These are phyloP conservation scores for Drymonia ruficornis DNA, from an alignment of 2,888 invertebrate genomes.

Conservation along the genomic window DNA sequence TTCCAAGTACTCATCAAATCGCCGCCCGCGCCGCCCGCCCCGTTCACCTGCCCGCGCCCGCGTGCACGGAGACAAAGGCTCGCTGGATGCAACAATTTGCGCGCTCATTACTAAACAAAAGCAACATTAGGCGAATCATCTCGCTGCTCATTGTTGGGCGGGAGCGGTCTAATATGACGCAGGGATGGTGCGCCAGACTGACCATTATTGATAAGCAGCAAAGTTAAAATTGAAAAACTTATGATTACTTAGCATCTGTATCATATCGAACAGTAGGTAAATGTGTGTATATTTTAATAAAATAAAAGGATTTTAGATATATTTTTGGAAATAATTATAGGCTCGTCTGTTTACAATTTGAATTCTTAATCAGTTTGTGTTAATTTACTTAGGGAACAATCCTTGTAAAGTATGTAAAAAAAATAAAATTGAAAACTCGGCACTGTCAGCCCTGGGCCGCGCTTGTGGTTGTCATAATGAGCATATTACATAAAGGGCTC, in stretches of 20 bases:
- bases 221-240: too few relatives aligned
- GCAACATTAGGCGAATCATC: conserved; percentile 55
- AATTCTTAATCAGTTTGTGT: too few relatives aligned
- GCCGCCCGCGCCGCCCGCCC: conserved; percentile 17
- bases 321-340: too few relatives aligned
- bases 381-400: too few relatives aligned
- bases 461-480: conserved; percentile 56
- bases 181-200: conserved; percentile 26
- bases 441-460: conserved; percentile 50
- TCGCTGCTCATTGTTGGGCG: conserved; percentile 40
- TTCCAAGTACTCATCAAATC: conserved; percentile 32
- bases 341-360: too few relatives aligned
- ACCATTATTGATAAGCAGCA: conserved; percentile 3
- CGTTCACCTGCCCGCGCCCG: conserved; percentile 25
- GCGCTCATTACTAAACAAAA: conserved; percentile 55
- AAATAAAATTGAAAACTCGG: conserved; percentile 2
- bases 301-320: too few relatives aligned
- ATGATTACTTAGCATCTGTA: too few relatives aligned
- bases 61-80: too few relatives aligned
- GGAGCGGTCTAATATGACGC: neutral
- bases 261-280: too few relatives aligned
- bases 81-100: conserved; percentile 46
- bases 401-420: neutral
- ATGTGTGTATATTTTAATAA: too few relatives aligned
- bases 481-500: conserved; percentile 65